These are phyloP conservation scores for Unio pictorum DNA, from an alignment of 2,888 invertebrate genomes.

Conservation along the genomic window DNA sequence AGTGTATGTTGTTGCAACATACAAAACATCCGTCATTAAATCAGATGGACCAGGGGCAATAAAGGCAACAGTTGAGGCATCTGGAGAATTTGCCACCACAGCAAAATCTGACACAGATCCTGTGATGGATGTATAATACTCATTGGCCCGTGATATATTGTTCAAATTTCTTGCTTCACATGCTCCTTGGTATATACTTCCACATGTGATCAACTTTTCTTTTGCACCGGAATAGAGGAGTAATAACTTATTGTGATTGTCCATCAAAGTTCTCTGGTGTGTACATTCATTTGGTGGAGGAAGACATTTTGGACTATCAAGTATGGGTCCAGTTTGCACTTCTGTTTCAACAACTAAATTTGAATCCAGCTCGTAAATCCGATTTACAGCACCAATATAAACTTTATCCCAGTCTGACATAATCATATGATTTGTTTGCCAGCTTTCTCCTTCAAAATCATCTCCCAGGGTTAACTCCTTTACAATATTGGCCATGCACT, in stretches of 20 bases:
- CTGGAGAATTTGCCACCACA: slow-evolving; percentile 95
- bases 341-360: slow-evolving; percentile 85
- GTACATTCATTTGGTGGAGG: slow-evolving; percentile 36
- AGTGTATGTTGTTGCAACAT: slow-evolving; percentile 87
- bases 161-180: slow-evolving; percentile 59
- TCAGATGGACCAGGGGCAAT: slow-evolving; percentile 82
- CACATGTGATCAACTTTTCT: slow-evolving; percentile 65
- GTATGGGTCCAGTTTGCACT: slow-evolving; percentile 76
- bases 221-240: slow-evolving; percentile 47
- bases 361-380: slow-evolving; percentile 91
- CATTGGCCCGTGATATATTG: slow-evolving; percentile 45
- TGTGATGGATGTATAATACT: slow-evolving; percentile 32
- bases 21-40: slow-evolving; percentile 78
- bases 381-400: slow-evolving; percentile 92
- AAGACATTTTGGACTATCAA: slow-evolving; percentile 91
- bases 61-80: slow-evolving; percentile 95
- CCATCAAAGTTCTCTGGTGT: slow-evolving; percentile 37
- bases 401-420: slow-evolving; percentile 63
- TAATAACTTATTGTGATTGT: slow-evolving; percentile 65
- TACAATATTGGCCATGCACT: slow-evolving; percentile 12
- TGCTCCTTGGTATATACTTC: slow-evolving; percentile 65
- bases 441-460: slow-evolving; percentile 21
- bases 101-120: slow-evolving; percentile 43
- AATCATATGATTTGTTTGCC: slow-evolving; percentile 31
- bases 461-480: slow-evolving; percentile 21